Evolutionary conservation across 2,888 invertebrate species (phyloP), one percentile per base, ranked within the genome.

Genomic region (Drosophila paranaensis): DNA sequence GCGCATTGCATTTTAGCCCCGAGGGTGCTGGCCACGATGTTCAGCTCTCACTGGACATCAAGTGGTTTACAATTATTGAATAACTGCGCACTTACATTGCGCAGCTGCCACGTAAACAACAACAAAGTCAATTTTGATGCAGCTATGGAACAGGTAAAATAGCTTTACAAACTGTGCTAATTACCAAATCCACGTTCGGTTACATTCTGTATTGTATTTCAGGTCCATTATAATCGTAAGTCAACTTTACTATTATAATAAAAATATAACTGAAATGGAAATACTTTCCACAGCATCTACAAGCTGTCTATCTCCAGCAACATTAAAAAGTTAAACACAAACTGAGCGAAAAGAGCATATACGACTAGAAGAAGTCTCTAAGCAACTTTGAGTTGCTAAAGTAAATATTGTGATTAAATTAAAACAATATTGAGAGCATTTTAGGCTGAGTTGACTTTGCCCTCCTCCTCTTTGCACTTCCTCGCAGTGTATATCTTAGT

Each of bases 51-150:
- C 51, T 57, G 51, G 62, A 66, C 68, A 69, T 69, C 69, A 87
- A 74, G 71, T 72, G 70, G 68, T 57, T 66, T 68, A 68, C 81
- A 83, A 89, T 89, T 83, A 73, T 79, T 77, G 65, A 69, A 89
- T 74, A 63, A 71, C 25, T 65, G 71, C 60, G 64, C 53, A 66
- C 66, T 78, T 79, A 37, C 35, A 45, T 60, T 65, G 37, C 14
- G 27, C 54, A 25, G 39, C 45, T 33, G 40, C 55, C 58, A 35
- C 25, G 55, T 39, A 55, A 50, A 13, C 40, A 58, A 37, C 13
- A 27, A 51, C 48, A 51, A 58, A 68, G 56, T 42, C n/a, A 27
- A 40, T 62, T 43, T 56, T 43, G 6, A 25, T 16, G 27, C 16
- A 42, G 57, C 25, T n/a, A 13, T 25, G 9, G 30, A 37, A 33